Percentiles rank a stretch among this genome's conserved stretches.
These are phyloP conservation scores for Aphis craccivora DNA, from an alignment of 1,140 invertebrate species.

Conservation along the genomic window DNA sequence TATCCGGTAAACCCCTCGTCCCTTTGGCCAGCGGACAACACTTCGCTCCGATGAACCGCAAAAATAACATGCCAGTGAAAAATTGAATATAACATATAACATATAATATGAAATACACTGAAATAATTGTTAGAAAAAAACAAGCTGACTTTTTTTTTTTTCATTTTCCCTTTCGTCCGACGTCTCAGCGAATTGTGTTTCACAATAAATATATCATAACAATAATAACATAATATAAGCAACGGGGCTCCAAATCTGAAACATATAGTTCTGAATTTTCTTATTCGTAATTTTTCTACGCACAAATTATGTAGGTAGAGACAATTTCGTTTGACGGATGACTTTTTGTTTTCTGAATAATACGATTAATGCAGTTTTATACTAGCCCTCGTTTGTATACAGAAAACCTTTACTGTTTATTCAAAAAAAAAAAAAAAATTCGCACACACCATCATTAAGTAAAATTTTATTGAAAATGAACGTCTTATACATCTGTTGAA, in stretches of 20 bases:
- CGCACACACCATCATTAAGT: not conserved
- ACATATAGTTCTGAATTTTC: not conserved
- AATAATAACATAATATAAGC: not conserved
- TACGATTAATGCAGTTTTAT: not conserved
- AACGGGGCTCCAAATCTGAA: not conserved
- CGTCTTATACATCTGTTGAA: not conserved
- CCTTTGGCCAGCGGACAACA: not conserved
- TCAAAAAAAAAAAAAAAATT: not conserved
- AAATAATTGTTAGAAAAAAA: constrained; percentile 17
- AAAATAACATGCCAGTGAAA: not conserved
- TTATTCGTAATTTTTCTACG: not conserved
- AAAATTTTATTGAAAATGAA: not conserved
- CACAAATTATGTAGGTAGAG: not conserved
- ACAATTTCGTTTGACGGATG: not conserved
- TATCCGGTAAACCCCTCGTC: not conserved
- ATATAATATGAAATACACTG: not conserved
- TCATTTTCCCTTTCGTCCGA: not conserved
- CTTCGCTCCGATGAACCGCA: constrained; percentile 26
- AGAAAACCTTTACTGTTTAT: not conserved
- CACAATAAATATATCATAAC: not conserved
- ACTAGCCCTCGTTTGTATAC: not conserved
- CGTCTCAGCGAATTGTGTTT: not conserved
- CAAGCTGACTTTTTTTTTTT: not conserved
- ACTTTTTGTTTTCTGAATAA: not conserved
- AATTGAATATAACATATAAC: not conserved